phyloP scores from a whole-genome alignment of 2,888 invertebrate genomes.

The Phymatocera aterrima region DNA sequence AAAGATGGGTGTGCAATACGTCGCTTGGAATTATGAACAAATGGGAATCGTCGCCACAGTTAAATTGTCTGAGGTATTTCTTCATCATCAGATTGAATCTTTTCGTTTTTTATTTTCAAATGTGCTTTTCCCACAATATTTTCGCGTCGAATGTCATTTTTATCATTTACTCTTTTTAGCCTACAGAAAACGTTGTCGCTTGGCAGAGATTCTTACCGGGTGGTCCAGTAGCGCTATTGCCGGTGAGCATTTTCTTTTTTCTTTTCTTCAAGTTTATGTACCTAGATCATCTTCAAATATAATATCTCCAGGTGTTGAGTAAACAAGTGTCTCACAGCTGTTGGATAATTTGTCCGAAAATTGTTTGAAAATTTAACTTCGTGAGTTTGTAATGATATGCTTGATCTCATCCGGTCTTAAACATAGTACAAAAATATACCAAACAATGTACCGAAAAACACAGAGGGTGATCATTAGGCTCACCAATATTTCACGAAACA shows the following conservation, averaged over 20 bases:
- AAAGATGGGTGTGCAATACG: constrained; percentile 87
- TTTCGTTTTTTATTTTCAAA: not conserved
- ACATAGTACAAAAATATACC: constrained; percentile 8
- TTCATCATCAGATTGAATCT: not conserved
- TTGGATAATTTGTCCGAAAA: not conserved
- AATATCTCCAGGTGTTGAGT: too few species aligned
- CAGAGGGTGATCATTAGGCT: not conserved
- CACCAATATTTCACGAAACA: not conserved
- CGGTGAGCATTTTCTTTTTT: constrained; percentile 76
- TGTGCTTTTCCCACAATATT: not conserved
- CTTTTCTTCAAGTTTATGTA: not conserved
- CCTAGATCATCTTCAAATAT: not conserved
- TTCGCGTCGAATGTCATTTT: not conserved
- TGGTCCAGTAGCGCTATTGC: constrained; percentile 95
- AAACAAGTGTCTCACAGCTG: not conserved
- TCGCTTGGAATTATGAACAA: constrained; percentile 91
- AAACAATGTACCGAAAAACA: not conserved
- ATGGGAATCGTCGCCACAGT: constrained; percentile 95
- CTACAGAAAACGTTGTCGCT: constrained; percentile 88
- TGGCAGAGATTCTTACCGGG: constrained; percentile 97
- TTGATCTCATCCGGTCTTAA: not conserved
- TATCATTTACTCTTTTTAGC: constrained; percentile 74
- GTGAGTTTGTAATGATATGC: not conserved
- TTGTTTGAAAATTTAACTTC: not conserved
- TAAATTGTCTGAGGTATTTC: constrained; percentile 84